Base-by-base conservation (phyloP, 2,888 invertebrate species). In the Epistrophe eligans region DNA sequence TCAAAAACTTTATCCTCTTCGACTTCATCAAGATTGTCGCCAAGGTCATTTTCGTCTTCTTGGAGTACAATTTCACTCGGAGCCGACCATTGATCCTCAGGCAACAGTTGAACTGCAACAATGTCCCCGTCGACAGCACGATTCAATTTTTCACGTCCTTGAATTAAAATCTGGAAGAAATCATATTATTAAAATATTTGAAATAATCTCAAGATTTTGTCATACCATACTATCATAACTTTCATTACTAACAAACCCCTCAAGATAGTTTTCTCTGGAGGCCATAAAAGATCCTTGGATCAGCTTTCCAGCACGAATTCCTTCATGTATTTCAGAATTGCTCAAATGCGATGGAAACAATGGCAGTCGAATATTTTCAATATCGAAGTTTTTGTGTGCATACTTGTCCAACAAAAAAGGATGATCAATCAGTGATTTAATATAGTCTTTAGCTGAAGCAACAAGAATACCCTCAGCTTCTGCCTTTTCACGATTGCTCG, bases 81-180 rank as follows among this genome's bases (percentile, higher is more conserved):
- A 52, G 95, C 95, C 9, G 96, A 95, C 99, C 99, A 99, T 90
- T 99, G 95, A 9, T 95, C 94, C 93, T 98, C 95, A 0, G 98
- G 97, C 62, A 99, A 94, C 62, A 99, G 93, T 93, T 98, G 96
- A 72, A 99, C 94, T 7, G 98, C 99, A 7, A 99, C 99, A 52
- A 96, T 93, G 91, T 99, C 99, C 7, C 98, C 99, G 91, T 99
- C 97, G 0, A 99, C 97, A 4, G 98, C 98, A 84, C 99, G 95
- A 93, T 99, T 99, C 76, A 99, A 95, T 71, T 97, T 95, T 73
- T 95, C 94, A 81, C 96, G 95, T 1, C 98, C 98, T 95, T 98
- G 98, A 24, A 98, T 94, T 9, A 98, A 93, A 84, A 98, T 94
- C 97, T 97, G 89, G 90, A 91, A 71, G 60, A 84, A 19, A 15